Evolutionary conservation across 2,888 invertebrate genomes (phyloP).

Genomic region (Pollenia angustigena): DNA sequence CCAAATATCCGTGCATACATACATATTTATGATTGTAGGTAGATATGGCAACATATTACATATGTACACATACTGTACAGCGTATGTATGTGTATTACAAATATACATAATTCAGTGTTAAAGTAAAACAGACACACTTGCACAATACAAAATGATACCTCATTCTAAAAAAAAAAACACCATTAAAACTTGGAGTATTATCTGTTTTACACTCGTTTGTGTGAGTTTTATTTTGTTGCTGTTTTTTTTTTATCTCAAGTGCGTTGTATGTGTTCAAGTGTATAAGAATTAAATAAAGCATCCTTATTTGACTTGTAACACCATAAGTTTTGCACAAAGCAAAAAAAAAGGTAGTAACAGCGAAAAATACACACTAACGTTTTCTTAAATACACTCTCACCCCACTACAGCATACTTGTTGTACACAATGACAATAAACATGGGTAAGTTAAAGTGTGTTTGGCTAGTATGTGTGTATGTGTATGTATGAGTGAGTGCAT

Average conservation of each 20-base stretch:
- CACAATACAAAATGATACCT: conserved; percentile 19
- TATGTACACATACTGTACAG: neutral
- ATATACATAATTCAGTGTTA: conserved; percentile 38
- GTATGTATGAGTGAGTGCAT: neutral
- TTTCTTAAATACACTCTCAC: conserved; percentile 12
- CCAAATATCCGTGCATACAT: neutral
- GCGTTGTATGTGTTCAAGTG: conserved; percentile 9
- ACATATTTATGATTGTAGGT: neutral
- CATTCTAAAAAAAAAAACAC: neutral
- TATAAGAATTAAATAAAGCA: conserved; percentile 41
- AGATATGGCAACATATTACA: neutral
- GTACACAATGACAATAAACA: neutral
- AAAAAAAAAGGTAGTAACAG: neutral
- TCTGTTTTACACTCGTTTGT: conserved; percentile 12
- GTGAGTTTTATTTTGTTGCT: neutral
- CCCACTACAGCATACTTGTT: neutral
- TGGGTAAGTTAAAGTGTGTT: neutral
- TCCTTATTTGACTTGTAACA: conserved; percentile 54
- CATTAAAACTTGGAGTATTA: conserved; percentile 43
- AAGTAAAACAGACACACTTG: neutral
- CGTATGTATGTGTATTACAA: conserved; percentile 11
- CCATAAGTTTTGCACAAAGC: conserved; percentile 15
- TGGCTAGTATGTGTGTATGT: neutral
- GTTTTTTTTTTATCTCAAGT: neutral
- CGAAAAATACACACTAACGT: conserved; percentile 3